phyloP scores from a whole-genome alignment of 2,113 vertebrate genomes.

The Eulemur rufifrons region DNA sequence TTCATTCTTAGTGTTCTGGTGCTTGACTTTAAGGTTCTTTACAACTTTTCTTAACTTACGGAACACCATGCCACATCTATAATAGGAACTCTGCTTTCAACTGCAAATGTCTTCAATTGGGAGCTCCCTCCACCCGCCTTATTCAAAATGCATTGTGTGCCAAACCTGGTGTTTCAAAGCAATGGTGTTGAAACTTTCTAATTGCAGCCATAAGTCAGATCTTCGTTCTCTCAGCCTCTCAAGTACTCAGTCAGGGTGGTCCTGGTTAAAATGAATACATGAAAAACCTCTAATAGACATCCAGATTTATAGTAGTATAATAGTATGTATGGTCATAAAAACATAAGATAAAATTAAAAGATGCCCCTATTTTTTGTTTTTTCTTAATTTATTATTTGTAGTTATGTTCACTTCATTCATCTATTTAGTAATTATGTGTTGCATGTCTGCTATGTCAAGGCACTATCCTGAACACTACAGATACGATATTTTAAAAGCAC shows the following conservation, averaged over 20 bases:
- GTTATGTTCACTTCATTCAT: slow-evolving; percentile 15
- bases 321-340: slow-evolving; percentile 40
- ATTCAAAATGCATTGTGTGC: slow-evolving; percentile 43
- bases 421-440: background rate
- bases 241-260: slow-evolving; percentile 58
- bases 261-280: slow-evolving; percentile 63
- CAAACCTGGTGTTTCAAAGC: slow-evolving; percentile 53
- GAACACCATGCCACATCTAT: slow-evolving; percentile 12
- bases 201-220: slow-evolving; percentile 47
- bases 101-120: slow-evolving; percentile 62
- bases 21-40: slow-evolving; percentile 12
- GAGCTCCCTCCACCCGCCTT: background rate
- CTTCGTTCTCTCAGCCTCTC: slow-evolving; percentile 52
- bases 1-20: background rate
- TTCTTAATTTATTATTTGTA: slow-evolving; percentile 17
- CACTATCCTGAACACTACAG: background rate
- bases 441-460: background rate
- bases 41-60: slow-evolving; percentile 38
- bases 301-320: background rate
- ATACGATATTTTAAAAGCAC: background rate
- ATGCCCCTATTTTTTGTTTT: background rate
- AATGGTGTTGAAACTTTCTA: slow-evolving; percentile 55
- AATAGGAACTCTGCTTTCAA: slow-evolving; percentile 56
- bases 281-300: slow-evolving; percentile 44
- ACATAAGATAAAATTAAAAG: slow-evolving; percentile 31